Base-by-base conservation (phyloP, 2,113 vertebrate species). In the Sebastes schlegelii region DNA sequence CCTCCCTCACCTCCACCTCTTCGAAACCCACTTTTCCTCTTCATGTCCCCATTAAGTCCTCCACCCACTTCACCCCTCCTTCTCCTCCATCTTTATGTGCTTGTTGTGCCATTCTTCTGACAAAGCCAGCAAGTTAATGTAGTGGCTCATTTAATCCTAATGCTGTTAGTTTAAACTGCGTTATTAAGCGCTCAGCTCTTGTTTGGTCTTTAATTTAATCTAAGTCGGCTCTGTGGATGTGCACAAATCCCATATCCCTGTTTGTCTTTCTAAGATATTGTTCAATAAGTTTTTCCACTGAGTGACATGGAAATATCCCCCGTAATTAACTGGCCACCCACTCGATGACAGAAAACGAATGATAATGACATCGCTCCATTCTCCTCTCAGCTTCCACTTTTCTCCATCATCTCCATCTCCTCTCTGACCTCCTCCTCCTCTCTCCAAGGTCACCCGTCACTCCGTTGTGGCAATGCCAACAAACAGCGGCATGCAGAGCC, bases 371-470 rank as follows among this genome's bases (percentile, higher is more conserved):
- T 2, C 75, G 81, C 83, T 89, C 34, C 80, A 52, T 70, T 48
- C 71, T 81, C 60, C 52, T 78, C 74, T 61, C 54, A 45, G 48
- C 75, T 77, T 74, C 64, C 40, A 21, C n/a, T 76, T 76, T 54
- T 51, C 61, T 62, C 71, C 80, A 64, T 76, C 78, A 68, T 86
- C 88, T 78, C 80, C 81, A 45, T 76, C 74, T 77, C 54, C 89
- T 86, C 86, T 73, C 55, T 87, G 90, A 92, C 94, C 89, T 94
- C 89, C 87, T 68, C 75, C 70, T 34, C 60, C 51, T 11, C 80
- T 85, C 86, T 78, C 90, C 94, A 96, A 96, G 95, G 95, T 95
- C 91, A 91, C 61, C 51, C 82, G 61, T 80, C 88, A 77, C 76
- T 83, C 77, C 26, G 10, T 68, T 73, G 92, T 86, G 86, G 82